Evolutionary conservation across 2,888 invertebrate genomes (phyloP).

Genomic region (Nudaria mundana): DNA sequence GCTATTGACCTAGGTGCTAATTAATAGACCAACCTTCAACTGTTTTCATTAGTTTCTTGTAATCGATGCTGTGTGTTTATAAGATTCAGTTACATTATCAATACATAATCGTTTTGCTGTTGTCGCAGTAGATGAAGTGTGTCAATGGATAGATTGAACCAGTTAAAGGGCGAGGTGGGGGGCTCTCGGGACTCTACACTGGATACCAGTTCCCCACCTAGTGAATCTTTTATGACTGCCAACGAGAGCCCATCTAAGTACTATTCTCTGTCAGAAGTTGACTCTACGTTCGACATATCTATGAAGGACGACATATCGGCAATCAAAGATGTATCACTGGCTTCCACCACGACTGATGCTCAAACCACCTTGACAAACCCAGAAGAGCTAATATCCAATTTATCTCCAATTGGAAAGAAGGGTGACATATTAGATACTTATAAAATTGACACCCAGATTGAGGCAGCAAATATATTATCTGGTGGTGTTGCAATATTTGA

Average conservation of each 20-base stretch:
- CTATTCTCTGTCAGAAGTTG: constrained; percentile 69
- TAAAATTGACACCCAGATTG: constrained; percentile 72
- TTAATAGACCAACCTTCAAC: constrained; percentile 63
- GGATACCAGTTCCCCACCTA: constrained; percentile 61
- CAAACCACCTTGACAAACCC: constrained; percentile 45
- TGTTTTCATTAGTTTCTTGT: constrained; percentile 57
- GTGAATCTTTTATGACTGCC: constrained; percentile 69
- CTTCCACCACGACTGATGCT: constrained; percentile 39
- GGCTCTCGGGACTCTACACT: constrained; percentile 63
- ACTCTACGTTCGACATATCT: constrained; percentile 63
- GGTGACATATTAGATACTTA: constrained; percentile 57
- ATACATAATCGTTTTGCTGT: constrained; percentile 39
- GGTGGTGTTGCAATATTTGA: constrained; percentile 77
- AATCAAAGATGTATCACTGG: constrained; percentile 55
- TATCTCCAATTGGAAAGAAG: constrained; percentile 65
- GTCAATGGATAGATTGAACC: constrained; percentile 75
- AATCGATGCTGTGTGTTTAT: constrained; percentile 32
- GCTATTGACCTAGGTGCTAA: constrained; percentile 76
- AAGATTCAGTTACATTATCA: constrained; percentile 28
- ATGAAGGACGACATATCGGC: constrained; percentile 62
- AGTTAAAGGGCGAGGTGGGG: constrained; percentile 65
- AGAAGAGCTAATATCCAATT: constrained; percentile 53
- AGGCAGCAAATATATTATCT: constrained; percentile 72
- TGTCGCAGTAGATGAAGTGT: constrained; percentile 72
- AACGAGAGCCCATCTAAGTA: constrained; percentile 70